Base-by-base conservation (phyloP, 2,113 vertebrate species). In the Oceanites oceanicus region DNA sequence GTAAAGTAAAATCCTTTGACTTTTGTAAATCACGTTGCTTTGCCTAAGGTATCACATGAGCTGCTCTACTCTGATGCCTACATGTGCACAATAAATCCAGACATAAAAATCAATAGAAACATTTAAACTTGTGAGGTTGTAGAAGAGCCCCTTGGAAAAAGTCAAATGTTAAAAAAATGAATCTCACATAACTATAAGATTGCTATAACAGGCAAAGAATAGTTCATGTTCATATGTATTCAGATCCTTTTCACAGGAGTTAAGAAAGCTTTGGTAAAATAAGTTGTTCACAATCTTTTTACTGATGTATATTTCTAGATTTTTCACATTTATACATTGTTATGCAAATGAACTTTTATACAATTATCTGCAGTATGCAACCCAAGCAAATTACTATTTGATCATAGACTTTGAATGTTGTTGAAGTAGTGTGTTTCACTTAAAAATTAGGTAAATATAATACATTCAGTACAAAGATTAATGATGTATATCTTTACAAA, bases 21-120 rank as follows among this genome's bases (percentile, higher is more conserved):
- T 84, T 96, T 82, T 67, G 42, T 94, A 90, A 86, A 91, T 83
- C 65, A 32, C 19, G 5, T 63, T 95, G 55, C 92, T 97, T 98
- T 97, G 80, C 90, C 95, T 96, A 96, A 94, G 92, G 92, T 96
- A 98, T 93, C 62, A 94, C 79, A 96, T 9, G 63, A 72, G 36
- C 81, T 96, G 65, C 87, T 86, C 83, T 94, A 91, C 62, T 96
- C 79, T 97, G 94, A 89, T 94, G 76, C 82, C 97, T 97, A 82
- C 86, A 86, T 79, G 79, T 84, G 94, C 92, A 82, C 94, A 93
- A 92, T 96, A 98, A 97, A 97, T 96, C 86, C 93, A 96, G 97
- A 97, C 95, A 92, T 88, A 95, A 98, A 98, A 98, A 98, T 98
- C 98, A 98, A 98, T 97, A 97, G 75, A 94, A 97, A 96, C 87